Evolutionary conservation across 2,113 vertebrate species (phyloP).

Genomic region (Thalassarche chlororhynchos): DNA sequence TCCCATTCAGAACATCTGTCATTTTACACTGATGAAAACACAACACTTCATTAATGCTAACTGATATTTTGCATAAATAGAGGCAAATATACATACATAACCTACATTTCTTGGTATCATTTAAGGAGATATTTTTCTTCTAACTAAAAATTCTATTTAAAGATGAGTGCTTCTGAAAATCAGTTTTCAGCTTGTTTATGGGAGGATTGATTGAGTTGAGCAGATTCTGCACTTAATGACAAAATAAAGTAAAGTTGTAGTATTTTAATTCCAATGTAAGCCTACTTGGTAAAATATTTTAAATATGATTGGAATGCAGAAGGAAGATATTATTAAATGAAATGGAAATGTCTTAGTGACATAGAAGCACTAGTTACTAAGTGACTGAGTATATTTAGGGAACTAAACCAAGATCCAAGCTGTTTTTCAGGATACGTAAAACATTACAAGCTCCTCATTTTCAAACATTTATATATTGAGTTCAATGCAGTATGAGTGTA

Average conservation of each 20-base stretch:
- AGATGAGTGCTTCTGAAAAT: neutral
- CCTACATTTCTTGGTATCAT: neutral
- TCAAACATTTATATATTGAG: neutral
- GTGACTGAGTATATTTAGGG: neutral
- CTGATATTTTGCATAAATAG: conserved; percentile 27
- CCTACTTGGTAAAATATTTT: neutral
- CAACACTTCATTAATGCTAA: neutral
- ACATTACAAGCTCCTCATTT: neutral
- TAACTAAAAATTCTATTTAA: neutral
- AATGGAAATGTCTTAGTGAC: conserved; percentile 4
- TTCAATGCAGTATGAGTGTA: neutral
- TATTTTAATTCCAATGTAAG: conserved; percentile 15
- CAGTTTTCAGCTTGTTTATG: conserved; percentile 20
- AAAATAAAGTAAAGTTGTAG: neutral
- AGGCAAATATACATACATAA: neutral
- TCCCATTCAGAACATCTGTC: neutral
- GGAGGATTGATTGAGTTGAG: neutral
- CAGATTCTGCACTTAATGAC: conserved; percentile 14
- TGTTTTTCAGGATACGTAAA: neutral
- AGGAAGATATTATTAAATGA: neutral
- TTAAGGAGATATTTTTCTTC: neutral
- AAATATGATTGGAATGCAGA: neutral
- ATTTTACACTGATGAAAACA: neutral
- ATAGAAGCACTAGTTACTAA: neutral
- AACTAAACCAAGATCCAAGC: neutral